Conservation (phyloP, 2,888 invertebrate genomes). For the Clusia tigrina region DNA sequence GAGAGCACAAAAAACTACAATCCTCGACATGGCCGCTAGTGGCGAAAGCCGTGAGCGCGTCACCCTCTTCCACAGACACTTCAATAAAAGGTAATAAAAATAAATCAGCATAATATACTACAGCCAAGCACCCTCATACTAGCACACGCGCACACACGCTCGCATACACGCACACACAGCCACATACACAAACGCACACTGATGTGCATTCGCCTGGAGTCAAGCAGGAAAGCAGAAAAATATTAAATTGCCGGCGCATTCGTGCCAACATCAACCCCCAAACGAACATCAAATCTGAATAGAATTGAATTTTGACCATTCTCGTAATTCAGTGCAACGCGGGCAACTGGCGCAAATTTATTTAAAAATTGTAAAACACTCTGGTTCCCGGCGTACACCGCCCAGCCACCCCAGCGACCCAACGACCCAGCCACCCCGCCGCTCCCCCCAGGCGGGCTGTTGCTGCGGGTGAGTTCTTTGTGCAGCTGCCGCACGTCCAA, state of each 20-base stretch:
- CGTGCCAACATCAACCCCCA: too few relatives aligned
- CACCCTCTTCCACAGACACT: conserved; percentile 5
- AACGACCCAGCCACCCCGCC: neutral
- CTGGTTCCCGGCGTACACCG: too few relatives aligned
- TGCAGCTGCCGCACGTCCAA: too few relatives aligned
- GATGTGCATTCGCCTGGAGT: neutral
- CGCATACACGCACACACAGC: neutral
- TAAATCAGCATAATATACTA: conserved; percentile 55
- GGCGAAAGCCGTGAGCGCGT: neutral
- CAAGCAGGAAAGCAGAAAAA: too few relatives aligned
- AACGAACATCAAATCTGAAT: too few relatives aligned
- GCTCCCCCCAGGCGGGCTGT: neutral
- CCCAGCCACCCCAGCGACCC: too few relatives aligned
- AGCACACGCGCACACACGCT: neutral
- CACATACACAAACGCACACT: conserved; percentile 1
- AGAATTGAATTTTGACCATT: too few relatives aligned
- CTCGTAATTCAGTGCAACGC: too few relatives aligned
- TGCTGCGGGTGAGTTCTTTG: too few relatives aligned
- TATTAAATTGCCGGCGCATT: too few relatives aligned
- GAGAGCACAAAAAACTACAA: neutral
- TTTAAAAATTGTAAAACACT: too few relatives aligned
- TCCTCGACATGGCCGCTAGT: neutral
- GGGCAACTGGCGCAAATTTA: too few relatives aligned
- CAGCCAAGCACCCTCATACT: conserved; percentile 27
- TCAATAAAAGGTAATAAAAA: conserved; percentile 49